Conservation (phyloP, 2,888 invertebrate genomes). For the Rotaria socialis region DNA sequence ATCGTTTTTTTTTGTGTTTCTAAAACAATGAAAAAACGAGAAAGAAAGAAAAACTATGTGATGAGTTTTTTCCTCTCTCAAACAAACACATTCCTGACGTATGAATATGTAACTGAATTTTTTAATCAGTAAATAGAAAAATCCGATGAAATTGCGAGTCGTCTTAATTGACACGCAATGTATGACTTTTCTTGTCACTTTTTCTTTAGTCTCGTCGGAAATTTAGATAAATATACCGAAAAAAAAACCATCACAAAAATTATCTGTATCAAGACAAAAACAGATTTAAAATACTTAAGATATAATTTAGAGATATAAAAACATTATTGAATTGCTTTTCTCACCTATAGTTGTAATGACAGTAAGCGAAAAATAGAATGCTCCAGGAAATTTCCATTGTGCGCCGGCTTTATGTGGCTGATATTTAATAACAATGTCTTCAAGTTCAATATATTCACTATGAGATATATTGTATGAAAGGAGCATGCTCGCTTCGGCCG, state of each 20-base stretch:
- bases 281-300: not conserved
- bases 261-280: not conserved
- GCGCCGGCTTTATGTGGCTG: constrained; percentile 96
- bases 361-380: constrained; percentile 96
- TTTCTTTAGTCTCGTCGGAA: not conserved
- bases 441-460: constrained; percentile 80
- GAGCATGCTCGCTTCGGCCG: constrained; percentile 47
- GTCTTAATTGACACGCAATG: constrained; percentile 5
- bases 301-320: not conserved
- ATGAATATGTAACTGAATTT: constrained; percentile 13
- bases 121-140: not conserved
- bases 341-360: constrained; percentile 93
- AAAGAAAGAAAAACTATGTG: not conserved
- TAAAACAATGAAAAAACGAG: not conserved
- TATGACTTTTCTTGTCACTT: not conserved
- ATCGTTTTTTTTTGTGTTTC: not conserved
- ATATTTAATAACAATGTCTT: constrained; percentile 87
- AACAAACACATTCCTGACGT: not conserved
- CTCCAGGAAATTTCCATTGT: constrained; percentile 99
- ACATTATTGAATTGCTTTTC: constrained; percentile 48
- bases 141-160: not conserved
- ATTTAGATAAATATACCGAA: not conserved
- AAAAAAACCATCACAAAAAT: not conserved
- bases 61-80: not conserved
- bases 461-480: constrained; percentile 83